Conservation (phyloP, 2,113 vertebrate genomes). For the Petrocephalus zakoni region DNA sequence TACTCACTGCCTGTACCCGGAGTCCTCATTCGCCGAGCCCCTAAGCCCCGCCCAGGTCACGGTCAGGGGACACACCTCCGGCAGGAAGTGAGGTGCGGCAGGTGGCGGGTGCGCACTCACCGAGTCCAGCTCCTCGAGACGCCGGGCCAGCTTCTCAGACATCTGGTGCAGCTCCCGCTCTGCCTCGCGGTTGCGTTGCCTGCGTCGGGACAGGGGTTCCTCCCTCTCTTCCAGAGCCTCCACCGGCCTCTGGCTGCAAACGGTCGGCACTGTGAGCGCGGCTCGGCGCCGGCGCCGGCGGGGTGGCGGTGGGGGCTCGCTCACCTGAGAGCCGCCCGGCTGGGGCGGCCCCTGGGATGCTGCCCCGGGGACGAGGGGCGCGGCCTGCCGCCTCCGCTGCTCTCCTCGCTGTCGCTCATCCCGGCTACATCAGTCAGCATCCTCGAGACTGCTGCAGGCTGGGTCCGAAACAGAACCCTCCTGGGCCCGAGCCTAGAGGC, state of each 20-base stretch:
- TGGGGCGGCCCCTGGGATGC: slow-evolving; percentile 13
- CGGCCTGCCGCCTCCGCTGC: slow-evolving; percentile 22
- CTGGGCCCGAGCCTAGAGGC: slow-evolving; percentile 40
- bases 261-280: neutral
- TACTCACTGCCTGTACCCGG: no score
- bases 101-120: slow-evolving; percentile 51
- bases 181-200: slow-evolving; percentile 55
- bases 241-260: neutral
- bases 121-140: slow-evolving; percentile 75
- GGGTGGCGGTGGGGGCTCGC: neutral
- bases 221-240: slow-evolving; percentile 30
- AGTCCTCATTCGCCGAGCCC: no score
- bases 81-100: neutral
- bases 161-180: slow-evolving; percentile 70
- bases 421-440: slow-evolving; percentile 42
- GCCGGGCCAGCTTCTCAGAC: slow-evolving; percentile 73
- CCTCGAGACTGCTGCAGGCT: slow-evolving; percentile 59
- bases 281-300: neutral
- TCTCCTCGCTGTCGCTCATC: slow-evolving; percentile 21
- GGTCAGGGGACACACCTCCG: neutral
- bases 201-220: slow-evolving; percentile 50
- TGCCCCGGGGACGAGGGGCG: neutral
- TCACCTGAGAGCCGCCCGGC: slow-evolving; percentile 28
- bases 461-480: slow-evolving; percentile 60
- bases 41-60: neutral